Conservation (phyloP, 1,140 invertebrate species). For the Oscheius sp. region DNA sequence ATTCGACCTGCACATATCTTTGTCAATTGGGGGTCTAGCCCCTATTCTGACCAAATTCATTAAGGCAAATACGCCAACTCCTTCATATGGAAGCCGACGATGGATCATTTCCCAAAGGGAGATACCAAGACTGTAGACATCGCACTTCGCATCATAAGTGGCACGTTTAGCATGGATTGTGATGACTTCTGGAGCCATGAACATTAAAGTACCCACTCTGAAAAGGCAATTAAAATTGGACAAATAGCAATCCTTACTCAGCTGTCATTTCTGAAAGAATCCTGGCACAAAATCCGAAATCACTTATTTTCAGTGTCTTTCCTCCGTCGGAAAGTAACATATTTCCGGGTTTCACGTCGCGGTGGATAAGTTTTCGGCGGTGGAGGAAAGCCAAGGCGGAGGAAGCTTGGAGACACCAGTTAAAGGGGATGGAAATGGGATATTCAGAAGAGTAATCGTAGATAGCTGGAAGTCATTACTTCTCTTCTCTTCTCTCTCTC, state of each 20-base stretch:
- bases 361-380: background rate
- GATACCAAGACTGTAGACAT: background rate
- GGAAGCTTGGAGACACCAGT: background rate
- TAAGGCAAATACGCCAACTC: background rate
- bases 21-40: too few species aligned
- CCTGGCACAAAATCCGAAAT: background rate
- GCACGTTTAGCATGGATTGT: background rate
- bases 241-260: background rate
- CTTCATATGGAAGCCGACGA: background rate
- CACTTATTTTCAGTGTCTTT: background rate
- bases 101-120: constrained; percentile 3
- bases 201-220: background rate
- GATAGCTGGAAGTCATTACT: constrained; percentile 1
- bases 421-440: background rate
- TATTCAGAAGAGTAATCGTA: background rate
- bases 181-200: background rate
- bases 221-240: background rate
- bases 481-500: too few species aligned
- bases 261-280: background rate
- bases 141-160: background rate
- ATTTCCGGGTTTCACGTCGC: background rate
- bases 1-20: too few species aligned
- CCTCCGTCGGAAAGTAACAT: background rate
- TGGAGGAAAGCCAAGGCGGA: background rate
- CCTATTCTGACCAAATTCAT: too few species aligned